Percentiles rank a stretch among this genome's conserved stretches.
These are phyloP conservation scores for Hippotragus niger DNA, from an alignment of 2,113 vertebrate species.

Conservation along the genomic window DNA sequence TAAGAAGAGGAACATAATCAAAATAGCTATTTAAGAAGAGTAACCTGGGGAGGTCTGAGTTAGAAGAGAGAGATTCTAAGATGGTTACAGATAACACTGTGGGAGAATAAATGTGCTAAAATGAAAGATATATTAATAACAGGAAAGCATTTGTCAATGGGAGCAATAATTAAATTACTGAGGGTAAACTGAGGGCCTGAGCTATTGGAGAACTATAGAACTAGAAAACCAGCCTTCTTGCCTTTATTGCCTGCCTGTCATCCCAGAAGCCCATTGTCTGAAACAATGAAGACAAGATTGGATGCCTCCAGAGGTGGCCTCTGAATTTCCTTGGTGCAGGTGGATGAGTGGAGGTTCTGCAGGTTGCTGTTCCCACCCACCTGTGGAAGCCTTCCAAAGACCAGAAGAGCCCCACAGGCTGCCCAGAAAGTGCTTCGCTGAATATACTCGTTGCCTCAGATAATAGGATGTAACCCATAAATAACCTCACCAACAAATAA, in stretches of 20 bases:
- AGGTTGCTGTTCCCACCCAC: too few relatives aligned
- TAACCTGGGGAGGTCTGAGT: neutral
- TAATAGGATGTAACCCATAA: neutral
- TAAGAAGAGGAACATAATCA: neutral
- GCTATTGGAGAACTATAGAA: neutral
- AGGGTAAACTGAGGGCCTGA: neutral
- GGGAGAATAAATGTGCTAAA: neutral
- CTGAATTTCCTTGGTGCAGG: too few relatives aligned
- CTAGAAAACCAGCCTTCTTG: neutral
- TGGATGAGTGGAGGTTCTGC: neutral
- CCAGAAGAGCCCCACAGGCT: neutral
- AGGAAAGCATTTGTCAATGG: neutral
- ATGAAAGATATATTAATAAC: neutral
- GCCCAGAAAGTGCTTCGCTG: neutral
- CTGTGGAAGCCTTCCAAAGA: neutral
- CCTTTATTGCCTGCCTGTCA: neutral
- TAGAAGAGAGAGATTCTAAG: neutral
- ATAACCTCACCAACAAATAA: neutral
- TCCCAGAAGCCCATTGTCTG: neutral
- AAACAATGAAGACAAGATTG: neutral
- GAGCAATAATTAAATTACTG: neutral
- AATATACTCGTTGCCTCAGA: neutral
- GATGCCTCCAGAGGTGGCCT: neutral
- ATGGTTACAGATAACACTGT: neutral
- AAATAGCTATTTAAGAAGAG: neutral